phyloP scores from a whole-genome alignment of 2,888 invertebrate genomes.

The Micropterix aruncella region DNA sequence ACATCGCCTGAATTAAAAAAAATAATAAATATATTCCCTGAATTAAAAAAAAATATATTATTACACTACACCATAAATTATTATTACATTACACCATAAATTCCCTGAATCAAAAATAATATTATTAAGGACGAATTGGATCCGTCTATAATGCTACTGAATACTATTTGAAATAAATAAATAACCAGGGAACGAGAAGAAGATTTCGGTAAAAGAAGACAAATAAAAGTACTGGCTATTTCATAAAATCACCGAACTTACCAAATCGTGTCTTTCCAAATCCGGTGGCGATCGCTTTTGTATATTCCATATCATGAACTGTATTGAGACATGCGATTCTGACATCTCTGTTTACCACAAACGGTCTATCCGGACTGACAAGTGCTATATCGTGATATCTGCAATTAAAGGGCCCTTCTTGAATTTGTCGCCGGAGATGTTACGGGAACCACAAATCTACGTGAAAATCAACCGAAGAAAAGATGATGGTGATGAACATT shows the following conservation, averaged over 20 bases:
- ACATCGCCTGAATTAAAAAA: too few species aligned
- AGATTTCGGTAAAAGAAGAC: conserved; percentile 7
- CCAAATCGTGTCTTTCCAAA: conserved; percentile 40
- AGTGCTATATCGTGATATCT: conserved; percentile 52
- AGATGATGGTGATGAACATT: too few species aligned
- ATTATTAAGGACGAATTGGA: conserved; percentile 5
- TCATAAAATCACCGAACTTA: conserved; percentile 8
- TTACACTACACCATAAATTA: too few species aligned
- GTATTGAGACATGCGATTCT: conserved; percentile 46
- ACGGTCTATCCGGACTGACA: conserved; percentile 34
- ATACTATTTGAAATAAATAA: too few species aligned
- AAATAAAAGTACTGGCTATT: conserved; percentile 8
- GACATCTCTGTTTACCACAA: conserved; percentile 36
- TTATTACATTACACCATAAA: too few species aligned
- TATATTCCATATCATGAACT: conserved; percentile 16
- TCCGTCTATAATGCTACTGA: conserved; percentile 12
- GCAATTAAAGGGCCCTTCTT: too few species aligned
- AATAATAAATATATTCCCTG: too few species aligned
- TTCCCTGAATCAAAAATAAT: conserved; percentile 1
- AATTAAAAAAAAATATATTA: too few species aligned
- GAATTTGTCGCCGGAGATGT: too few species aligned
- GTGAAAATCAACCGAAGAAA: too few species aligned
- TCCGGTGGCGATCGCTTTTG: conserved; percentile 41
- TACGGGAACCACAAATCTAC: too few species aligned
- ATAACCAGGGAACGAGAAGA: conserved; percentile 13